These are phyloP conservation scores for Tachypleus tridentatus DNA, from an alignment of 1,140 invertebrate species.

Conservation along the genomic window DNA sequence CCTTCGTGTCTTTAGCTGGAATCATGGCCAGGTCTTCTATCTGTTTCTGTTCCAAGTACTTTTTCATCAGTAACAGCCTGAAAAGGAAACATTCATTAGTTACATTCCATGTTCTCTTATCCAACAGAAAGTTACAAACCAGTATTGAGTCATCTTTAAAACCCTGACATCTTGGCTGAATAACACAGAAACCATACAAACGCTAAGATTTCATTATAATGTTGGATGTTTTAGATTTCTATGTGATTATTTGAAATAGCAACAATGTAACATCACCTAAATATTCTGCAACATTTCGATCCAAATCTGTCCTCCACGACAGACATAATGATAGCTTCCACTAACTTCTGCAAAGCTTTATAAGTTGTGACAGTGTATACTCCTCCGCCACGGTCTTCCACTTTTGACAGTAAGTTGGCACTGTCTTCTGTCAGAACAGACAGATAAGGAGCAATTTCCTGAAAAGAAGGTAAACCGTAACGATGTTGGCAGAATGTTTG, in stretches of 20 bases:
- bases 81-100: slow-evolving; percentile 16
- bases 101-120: too few species aligned
- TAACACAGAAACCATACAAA: too few species aligned
- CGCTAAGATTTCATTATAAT: too few species aligned
- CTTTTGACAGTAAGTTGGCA: slow-evolving; percentile 52
- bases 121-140: too few species aligned
- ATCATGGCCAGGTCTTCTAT: slow-evolving; percentile 80
- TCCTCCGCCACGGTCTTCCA: slow-evolving; percentile 62
- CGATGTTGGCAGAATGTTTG: slow-evolving; percentile 8
- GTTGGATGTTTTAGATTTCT: too few species aligned
- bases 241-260: too few species aligned
- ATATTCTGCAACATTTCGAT: slow-evolving; percentile 70
- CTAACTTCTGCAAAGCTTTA: slow-evolving; percentile 48
- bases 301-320: slow-evolving; percentile 69
- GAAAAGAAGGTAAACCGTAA: slow-evolving; percentile 34
- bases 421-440: slow-evolving; percentile 59
- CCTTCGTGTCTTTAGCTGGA: slow-evolving; percentile 73
- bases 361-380: slow-evolving; percentile 56
- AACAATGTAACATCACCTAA: slow-evolving; percentile 38
- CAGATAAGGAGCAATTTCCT: slow-evolving; percentile 67
- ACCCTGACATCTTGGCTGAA: too few species aligned
- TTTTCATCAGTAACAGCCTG: slow-evolving; percentile 59
- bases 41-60: slow-evolving; percentile 73
- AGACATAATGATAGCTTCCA: slow-evolving; percentile 55
- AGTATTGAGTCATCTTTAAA: too few species aligned